Evolutionary conservation across 2,113 vertebrate species (phyloP), one percentile per base, ranked within the genome.

Genomic region (Dasyornis broadbenti): DNA sequence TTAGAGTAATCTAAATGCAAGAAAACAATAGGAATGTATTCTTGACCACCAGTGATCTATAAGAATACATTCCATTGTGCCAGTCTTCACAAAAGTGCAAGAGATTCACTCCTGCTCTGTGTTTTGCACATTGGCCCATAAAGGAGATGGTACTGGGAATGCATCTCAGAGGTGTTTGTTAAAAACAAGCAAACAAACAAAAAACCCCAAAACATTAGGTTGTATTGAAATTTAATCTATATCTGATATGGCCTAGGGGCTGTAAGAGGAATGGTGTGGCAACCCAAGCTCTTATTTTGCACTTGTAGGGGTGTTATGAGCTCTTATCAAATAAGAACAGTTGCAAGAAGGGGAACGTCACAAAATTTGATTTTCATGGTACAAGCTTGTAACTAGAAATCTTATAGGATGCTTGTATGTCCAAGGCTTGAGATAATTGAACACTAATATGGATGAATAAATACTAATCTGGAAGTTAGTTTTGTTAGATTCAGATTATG

Each of bases 261-360:
- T 30, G 26, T 57, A 64, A 72, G n/a, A 86, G 26, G 69, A 86
- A 30, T 28, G 11, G 3, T 81, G 63, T 66, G 31, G 30, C 27
- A 30, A 45, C 21, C 19, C 13, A 50, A 39, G 15, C 19, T 66
- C 11, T 37, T 39, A 52, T 64, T 83, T 77, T 70, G 33, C 19
- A 37, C 4, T 24, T 4, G 0, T 10, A 7, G 4, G 3, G 18
- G 19, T 31, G 7, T 71, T 82, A 13, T 1, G 42, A 79, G 18
- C 33, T 60, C 45, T 72, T 65, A 14, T 2, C 6, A 10, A 37
- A 11, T 66, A 39, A 47, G 28, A 94, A 44, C 16, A 35, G 37
- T 27, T 54, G 39, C 77, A 79, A 83, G 85, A 81, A 80, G 8
- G 7, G 17, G 16, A 47, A 9, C 16, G 63, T 88, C 65, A 61